A percentile compares a stretch with the other conserved stretches of the same genome.
Conservation (phyloP, 2,888 invertebrate species). For the Xestobium rufovillosum region DNA sequence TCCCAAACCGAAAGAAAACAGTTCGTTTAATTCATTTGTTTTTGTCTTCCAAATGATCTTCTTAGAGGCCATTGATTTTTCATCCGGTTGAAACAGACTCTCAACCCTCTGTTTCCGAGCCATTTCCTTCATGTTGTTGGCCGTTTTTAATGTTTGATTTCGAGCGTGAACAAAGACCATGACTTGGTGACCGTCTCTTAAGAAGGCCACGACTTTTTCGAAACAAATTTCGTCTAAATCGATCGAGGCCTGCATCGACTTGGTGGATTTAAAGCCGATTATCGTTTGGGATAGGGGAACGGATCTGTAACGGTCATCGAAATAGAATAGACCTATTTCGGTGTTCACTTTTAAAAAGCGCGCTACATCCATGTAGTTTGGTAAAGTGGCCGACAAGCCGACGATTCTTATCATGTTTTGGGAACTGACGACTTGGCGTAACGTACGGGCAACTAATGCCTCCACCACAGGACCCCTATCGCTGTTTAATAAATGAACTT, state of each 20-base stretch:
- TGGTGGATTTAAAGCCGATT: slow-evolving; percentile 44
- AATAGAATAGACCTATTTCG: slow-evolving; percentile 85
- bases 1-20: slow-evolving; percentile 82
- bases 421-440: slow-evolving; percentile 84
- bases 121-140: slow-evolving; percentile 72
- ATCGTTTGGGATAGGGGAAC: slow-evolving; percentile 91
- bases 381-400: slow-evolving; percentile 93
- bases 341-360: slow-evolving; percentile 90
- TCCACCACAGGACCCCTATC: slow-evolving; percentile 97
- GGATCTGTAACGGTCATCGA: slow-evolving; percentile 89
- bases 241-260: slow-evolving; percentile 45
- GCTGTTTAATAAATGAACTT: slow-evolving; percentile 94
- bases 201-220: slow-evolving; percentile 78
- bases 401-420: slow-evolving; percentile 96
- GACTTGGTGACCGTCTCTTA: slow-evolving; percentile 83
- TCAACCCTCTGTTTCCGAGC: slow-evolving; percentile 70
- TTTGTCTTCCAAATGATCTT: slow-evolving; percentile 64
- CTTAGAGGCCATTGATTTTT: slow-evolving; percentile 59
- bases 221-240: slow-evolving; percentile 91
- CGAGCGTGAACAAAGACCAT: slow-evolving; percentile 99
- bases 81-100: slow-evolving; percentile 60
- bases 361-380: slow-evolving; percentile 96
- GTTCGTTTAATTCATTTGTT: slow-evolving; percentile 73
- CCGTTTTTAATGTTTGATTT: slow-evolving; percentile 89
- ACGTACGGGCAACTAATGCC: slow-evolving; percentile 89